A percentile compares a stretch with the other conserved stretches of the same genome.
Conservation (phyloP, 1,140 invertebrate genomes). For the Drosophila orosa region DNA sequence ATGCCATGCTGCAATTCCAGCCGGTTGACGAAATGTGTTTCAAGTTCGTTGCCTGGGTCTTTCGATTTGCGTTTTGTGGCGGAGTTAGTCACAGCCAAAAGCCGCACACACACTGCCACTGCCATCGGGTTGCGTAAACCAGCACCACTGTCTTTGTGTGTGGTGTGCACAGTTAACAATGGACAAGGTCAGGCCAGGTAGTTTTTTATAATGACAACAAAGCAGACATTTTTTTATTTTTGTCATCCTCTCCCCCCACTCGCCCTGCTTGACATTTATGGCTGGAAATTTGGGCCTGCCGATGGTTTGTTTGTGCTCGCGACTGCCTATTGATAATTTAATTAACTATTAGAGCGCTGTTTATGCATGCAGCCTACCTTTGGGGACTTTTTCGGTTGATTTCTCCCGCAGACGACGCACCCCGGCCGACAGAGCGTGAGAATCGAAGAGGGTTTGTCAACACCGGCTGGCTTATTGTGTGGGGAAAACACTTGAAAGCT, state of each 20-base stretch:
- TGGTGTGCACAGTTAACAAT: slow-evolving; percentile 71
- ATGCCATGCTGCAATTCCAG: slow-evolving; percentile 63
- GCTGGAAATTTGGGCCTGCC: slow-evolving; percentile 53
- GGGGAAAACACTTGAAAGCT: slow-evolving; percentile 13
- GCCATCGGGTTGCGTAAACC: slow-evolving; percentile 65
- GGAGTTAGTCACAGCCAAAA: slow-evolving; percentile 69
- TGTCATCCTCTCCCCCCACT: slow-evolving; percentile 33
- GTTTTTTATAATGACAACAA: slow-evolving; percentile 81
- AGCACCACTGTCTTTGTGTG: slow-evolving; percentile 23
- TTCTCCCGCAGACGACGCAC: slow-evolving; percentile 22
- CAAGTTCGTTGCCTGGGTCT: slow-evolving; percentile 80
- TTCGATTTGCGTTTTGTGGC: slow-evolving; percentile 71
- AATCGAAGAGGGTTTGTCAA: slow-evolving; percentile 22
- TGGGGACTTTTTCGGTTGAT: slow-evolving; percentile 6
- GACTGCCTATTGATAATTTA: slow-evolving; percentile 72
- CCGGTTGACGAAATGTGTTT: slow-evolving; percentile 71
- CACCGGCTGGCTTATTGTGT: slow-evolving; percentile 2
- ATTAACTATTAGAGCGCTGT: slow-evolving; percentile 73
- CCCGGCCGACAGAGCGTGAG: slow-evolving; percentile 23
- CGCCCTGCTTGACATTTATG: slow-evolving; percentile 72
- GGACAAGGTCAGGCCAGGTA: slow-evolving; percentile 77
- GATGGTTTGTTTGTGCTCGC: slow-evolving; percentile 36
- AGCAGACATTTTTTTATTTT: slow-evolving; percentile 54
- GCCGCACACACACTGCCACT: slow-evolving; percentile 25
- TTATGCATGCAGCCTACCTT: slow-evolving; percentile 42